A percentile compares a stretch with the other conserved stretches of the same genome.
Conservation (phyloP, 2,113 vertebrate genomes). For the Myodes glareolus region DNA sequence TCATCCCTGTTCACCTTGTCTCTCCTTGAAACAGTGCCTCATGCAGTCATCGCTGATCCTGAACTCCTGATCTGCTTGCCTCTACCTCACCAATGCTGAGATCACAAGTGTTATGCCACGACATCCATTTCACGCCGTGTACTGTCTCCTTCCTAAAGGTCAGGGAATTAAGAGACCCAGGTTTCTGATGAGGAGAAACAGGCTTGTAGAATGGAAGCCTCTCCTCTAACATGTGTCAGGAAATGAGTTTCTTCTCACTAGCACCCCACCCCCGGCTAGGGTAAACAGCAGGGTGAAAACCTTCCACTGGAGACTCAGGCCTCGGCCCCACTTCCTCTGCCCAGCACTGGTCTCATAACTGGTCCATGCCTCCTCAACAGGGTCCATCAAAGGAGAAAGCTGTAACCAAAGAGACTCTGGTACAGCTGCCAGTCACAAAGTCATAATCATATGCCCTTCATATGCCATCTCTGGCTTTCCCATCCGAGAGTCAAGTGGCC, state of each 20-base stretch:
- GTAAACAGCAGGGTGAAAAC: not conserved
- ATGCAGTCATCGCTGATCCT: too few relatives aligned
- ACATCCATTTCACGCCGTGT: rapidly evolving
- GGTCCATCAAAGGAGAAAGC: not conserved
- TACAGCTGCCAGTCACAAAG: not conserved
- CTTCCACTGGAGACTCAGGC: not conserved
- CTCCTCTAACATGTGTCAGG: not conserved
- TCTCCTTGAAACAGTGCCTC: not conserved
- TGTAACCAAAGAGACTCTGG: not conserved
- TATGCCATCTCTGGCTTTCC: rapidly evolving
- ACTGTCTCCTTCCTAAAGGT: not conserved
- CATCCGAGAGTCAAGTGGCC: not conserved
- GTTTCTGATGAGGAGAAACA: not conserved
- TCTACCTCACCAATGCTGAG: not conserved
- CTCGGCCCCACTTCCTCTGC: rapidly evolving
- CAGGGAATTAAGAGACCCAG: not conserved
- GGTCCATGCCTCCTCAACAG: rapidly evolving
- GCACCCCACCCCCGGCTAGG: not conserved
- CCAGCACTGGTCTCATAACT: not conserved
- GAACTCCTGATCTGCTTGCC: not conserved
- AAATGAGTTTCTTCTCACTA: not conserved
- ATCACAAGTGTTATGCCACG: not conserved
- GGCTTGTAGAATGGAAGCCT: not conserved
- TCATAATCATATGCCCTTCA: not conserved
- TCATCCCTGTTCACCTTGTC: too few relatives aligned